phyloP scores from a whole-genome alignment of 2,888 invertebrate genomes.

The Thecophora atra region DNA sequence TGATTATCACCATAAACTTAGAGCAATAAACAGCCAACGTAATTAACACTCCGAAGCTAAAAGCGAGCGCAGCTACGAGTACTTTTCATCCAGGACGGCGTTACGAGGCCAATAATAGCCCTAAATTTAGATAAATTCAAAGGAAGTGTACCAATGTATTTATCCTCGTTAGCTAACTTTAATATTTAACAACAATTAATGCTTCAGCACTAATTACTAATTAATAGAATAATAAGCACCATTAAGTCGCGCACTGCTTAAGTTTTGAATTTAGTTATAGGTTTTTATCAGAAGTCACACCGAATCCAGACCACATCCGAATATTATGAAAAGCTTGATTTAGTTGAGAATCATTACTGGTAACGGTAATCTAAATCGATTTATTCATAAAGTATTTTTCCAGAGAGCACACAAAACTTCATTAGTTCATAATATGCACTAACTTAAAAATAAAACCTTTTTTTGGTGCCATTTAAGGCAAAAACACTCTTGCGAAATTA shows the following conservation, averaged over 20 bases:
- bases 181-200: constrained; percentile 29
- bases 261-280: not conserved
- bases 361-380: constrained; percentile 57
- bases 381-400: constrained; percentile 46
- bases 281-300: not conserved
- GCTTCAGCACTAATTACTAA: constrained; percentile 20
- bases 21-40: constrained; percentile 55
- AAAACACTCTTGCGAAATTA: constrained; percentile 33
- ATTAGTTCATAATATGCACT: constrained; percentile 43
- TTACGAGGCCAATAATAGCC: not conserved
- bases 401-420: not conserved
- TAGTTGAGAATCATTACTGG: constrained; percentile 48
- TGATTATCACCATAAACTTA: constrained; percentile 66
- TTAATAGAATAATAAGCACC: constrained; percentile 30
- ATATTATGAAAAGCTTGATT: constrained; percentile 60
- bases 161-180: constrained; percentile 35
- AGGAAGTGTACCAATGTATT: constrained; percentile 35
- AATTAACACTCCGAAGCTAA: not conserved
- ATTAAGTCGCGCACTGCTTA: not conserved
- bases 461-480: constrained; percentile 56
- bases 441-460: not conserved
- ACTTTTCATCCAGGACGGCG: not conserved
- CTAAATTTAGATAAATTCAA: constrained; percentile 20
- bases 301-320: not conserved
- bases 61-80: not conserved